Percentiles rank a stretch among this genome's conserved stretches.
phyloP scores from a whole-genome alignment of 35 echinoderm and acorn worm genomes.

The Ophiothrix spiculata region DNA sequence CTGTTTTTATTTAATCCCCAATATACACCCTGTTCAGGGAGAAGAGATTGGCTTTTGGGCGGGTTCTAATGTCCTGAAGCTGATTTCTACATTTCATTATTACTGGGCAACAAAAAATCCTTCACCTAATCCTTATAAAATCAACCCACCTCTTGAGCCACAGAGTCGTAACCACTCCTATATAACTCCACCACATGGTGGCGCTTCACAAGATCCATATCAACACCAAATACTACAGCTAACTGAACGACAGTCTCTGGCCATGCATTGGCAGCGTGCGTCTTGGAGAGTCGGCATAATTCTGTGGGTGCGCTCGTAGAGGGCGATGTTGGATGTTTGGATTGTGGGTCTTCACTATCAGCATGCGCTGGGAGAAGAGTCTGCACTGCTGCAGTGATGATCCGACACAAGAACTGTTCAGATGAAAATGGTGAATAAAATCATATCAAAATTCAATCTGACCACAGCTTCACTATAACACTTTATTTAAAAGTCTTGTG shows the following conservation, averaged over 20 bases:
- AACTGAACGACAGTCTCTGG: constrained; percentile 64
- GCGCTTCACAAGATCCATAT: constrained; percentile 70
- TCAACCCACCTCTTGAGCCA: constrained; percentile 79
- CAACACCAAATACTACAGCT: constrained; percentile 64
- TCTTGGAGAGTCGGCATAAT: constrained; percentile 40
- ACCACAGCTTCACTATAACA: no score
- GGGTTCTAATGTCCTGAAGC: no score
- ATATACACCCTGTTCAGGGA: no score
- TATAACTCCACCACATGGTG: constrained; percentile 90
- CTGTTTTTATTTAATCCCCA: no score
- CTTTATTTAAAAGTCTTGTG: no score
- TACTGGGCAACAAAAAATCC: no score
- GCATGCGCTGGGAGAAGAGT: constrained; percentile 63
- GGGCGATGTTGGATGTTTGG: background rate
- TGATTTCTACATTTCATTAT: no score
- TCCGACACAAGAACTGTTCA: constrained; percentile 66
- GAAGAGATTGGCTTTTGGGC: no score
- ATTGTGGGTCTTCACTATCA: constrained; percentile 12
- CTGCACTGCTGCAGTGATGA: constrained; percentile 64
- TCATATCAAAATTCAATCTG: no score
- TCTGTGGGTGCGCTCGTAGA: constrained; percentile 6
- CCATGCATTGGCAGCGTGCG: constrained; percentile 67
- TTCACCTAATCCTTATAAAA: no score
- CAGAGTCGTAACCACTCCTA: constrained; percentile 80
- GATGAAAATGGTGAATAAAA: no score